Evolutionary conservation across 2,113 vertebrate species (phyloP), one percentile per base, ranked within the genome.

Genomic region (Peromyscus polionotus): DNA sequence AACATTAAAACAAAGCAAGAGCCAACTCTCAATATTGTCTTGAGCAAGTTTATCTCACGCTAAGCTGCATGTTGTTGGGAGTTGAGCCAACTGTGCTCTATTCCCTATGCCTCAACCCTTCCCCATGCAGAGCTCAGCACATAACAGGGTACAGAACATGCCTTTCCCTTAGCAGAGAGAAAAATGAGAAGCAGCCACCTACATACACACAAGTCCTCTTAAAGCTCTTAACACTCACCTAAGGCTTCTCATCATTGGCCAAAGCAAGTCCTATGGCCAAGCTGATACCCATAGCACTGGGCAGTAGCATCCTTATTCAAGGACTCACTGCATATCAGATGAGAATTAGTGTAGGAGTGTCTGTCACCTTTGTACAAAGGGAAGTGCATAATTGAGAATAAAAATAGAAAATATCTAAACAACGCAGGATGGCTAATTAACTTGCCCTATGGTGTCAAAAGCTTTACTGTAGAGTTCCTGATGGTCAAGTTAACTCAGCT

Each of bases 371-470:
- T 89, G 67, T 92, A 86, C 54, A 54, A 72, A 68, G 39, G 59
- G 73, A 97, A 84, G 48, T 75, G 1, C 13, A 45, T 39, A 89
- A 87, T 33, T 89, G 39, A 17, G 24, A 93, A 61, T 91, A 88
- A 93, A 91, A 95, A 84, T 36, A 90, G 45, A 87, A 67, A 7
- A 68, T 51, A 77, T 81, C 83, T 48, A 72, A 94, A 51, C 59
- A n/a, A 6, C 26, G 59, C 72, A 51, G 4, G 26, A 86, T 28
- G 12, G 2, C 79, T 97, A 94, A 97, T 93, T 91, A 87, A 59
- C 84, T 77, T 75, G 48, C 13, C 48, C 63, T 45, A 16, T 48
- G 28, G 57, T 90, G n/a, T 59, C 84, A 68, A 92, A 81, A 65
- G 36, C 72, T 85, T 39, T 80, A 94, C n/a, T 80, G 31, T 42